These are phyloP conservation scores for Lethrus apterus DNA, from an alignment of 1,140 invertebrate genomes.

Conservation along the genomic window DNA sequence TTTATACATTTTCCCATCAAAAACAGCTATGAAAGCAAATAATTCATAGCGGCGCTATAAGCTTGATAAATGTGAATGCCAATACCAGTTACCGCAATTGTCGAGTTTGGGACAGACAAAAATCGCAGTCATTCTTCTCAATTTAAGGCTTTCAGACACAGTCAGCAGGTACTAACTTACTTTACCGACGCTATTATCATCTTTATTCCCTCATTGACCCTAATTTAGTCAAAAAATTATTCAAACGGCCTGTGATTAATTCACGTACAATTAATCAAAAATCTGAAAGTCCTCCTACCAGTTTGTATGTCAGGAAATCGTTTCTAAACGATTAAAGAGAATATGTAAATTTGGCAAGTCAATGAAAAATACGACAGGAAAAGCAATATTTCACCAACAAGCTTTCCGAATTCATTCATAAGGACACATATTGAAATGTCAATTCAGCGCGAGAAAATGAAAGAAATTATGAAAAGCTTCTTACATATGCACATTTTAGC, in stretches of 20 bases:
- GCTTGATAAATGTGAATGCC: conserved; percentile 33
- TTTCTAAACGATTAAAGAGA: background rate
- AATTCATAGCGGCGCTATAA: conserved; percentile 31
- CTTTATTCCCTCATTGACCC: no score
- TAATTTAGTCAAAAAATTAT: no score
- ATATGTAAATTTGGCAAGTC: background rate
- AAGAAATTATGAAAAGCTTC: no score
- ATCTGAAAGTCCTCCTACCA: background rate
- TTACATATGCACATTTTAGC: no score
- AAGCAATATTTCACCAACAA: no score
- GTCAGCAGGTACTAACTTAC: conserved; percentile 11
- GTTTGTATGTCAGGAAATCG: background rate
- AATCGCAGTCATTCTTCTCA: conserved; percentile 31
- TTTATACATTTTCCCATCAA: no score
- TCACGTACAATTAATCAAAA: no score
- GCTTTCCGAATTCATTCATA: no score
- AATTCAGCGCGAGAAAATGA: no score
- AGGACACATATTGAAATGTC: no score
- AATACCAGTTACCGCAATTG: conserved; percentile 29
- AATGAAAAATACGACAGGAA: background rate
- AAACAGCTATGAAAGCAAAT: conserved; percentile 18
- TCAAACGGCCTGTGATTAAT: no score
- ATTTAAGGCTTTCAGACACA: conserved; percentile 22
- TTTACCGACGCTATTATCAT: background rate
- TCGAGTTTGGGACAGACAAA: conserved; percentile 23